These are phyloP conservation scores for Myiothlypis coronata DNA, from an alignment of 2,797 vertebrate genomes.

Conservation along the genomic window DNA sequence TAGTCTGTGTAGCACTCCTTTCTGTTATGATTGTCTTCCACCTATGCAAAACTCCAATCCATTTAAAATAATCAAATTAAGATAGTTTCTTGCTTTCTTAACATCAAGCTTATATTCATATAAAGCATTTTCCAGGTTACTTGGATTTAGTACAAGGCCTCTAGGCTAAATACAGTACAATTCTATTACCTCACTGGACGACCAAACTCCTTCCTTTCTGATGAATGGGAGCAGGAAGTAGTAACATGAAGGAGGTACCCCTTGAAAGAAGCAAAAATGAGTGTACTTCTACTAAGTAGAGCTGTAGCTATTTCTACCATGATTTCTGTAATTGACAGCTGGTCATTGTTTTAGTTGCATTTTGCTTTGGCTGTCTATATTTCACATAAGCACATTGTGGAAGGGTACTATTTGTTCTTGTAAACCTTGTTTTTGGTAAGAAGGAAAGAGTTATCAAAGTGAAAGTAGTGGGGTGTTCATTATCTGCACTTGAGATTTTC, in stretches of 20 bases:
- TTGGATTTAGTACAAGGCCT: neutral
- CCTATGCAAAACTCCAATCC: neutral
- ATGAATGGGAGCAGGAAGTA: neutral
- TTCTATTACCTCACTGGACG: neutral
- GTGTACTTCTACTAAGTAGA: neutral
- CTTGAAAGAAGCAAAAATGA: neutral
- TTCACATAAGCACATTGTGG: neutral
- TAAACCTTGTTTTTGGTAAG: neutral
- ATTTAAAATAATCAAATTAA: slow-evolving; percentile 12
- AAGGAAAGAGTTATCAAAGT: neutral
- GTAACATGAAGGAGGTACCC: neutral
- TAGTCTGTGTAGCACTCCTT: neutral
- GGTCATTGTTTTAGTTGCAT: neutral
- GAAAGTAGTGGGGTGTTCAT: neutral
- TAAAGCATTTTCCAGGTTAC: neutral
- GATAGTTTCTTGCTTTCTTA: neutral
- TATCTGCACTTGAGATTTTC: neutral
- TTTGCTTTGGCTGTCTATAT: neutral
- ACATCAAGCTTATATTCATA: neutral
- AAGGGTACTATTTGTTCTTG: neutral
- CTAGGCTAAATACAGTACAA: neutral
- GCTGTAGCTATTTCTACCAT: neutral
- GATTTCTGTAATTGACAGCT: neutral
- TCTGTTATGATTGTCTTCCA: neutral
- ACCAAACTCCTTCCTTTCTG: neutral